Percentiles rank a stretch among this genome's conserved stretches.
Evolutionary conservation across 2,888 invertebrate genomes (phyloP).

Genomic region (Diachrysia chrysitis): DNA sequence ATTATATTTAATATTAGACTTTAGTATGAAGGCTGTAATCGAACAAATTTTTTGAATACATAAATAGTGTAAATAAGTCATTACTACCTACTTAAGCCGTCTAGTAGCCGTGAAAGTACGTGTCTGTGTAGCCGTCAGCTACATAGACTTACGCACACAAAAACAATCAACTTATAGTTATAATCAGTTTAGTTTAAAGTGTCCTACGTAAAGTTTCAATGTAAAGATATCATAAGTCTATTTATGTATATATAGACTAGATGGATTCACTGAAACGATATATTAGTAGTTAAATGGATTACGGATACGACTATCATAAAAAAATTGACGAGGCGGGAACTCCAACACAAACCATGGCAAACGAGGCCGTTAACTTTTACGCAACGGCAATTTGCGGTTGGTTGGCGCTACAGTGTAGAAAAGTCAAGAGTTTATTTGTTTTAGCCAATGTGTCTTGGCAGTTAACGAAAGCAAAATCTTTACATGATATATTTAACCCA

Average conservation of each 20-base stretch:
- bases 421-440: conserved; percentile 24
- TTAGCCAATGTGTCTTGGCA: conserved; percentile 16
- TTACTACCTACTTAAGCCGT: too few species aligned
- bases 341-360: conserved; percentile 33
- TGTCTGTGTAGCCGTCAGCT: too few species aligned
- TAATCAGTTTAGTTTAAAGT: not conserved
- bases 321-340: conserved; percentile 29
- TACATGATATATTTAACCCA: conserved; percentile 11
- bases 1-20: too few species aligned
- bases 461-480: not conserved
- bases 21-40: too few species aligned
- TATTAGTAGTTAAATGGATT: conserved; percentile 43
- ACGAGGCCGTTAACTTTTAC: conserved; percentile 52
- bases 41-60: too few species aligned
- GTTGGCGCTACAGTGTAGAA: conserved; percentile 17
- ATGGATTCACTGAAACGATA: conserved; percentile 25
- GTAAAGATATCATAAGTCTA: not conserved
- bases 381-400: conserved; percentile 35
- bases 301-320: conserved; percentile 42
- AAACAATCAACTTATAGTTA: too few species aligned
- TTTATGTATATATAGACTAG: not conserved
- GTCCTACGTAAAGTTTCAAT: not conserved
- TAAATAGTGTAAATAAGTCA: too few species aligned
- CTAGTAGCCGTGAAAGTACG: too few species aligned
- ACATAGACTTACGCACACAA: too few species aligned